Evolutionary conservation across 2,113 vertebrate genomes (phyloP), one percentile per base, ranked within the genome.

Genomic region (Neodon shergylaensis): DNA sequence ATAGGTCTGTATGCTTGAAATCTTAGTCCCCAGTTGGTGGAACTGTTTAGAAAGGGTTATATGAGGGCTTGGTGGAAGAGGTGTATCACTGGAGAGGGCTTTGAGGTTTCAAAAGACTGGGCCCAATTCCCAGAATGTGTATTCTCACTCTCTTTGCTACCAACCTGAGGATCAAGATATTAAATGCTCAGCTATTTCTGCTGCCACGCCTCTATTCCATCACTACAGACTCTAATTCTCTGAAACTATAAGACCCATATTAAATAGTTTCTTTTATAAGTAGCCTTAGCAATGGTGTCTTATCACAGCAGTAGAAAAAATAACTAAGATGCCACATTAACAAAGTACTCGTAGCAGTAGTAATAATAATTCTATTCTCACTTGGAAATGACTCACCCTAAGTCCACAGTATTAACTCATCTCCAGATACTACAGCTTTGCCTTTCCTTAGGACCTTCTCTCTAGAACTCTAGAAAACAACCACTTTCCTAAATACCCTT

Each of bases 371-470:
- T 87, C 74, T 88, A 79, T 84, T 74, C 31, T 44, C 90, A 61
- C 58, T 93, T 94, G 28, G 39, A 91, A 96, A 94, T 21, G 10
- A 95, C 22, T 44, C n/a, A 58, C 68, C 12, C 36, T 54, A 91
- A 92, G 89, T 70, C 22, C n/a, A 47, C 3, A 65, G 49, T 82
- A 16, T 63, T 44, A 90, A 33, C 10, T 87, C 86, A 92, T 94
- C 52, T 85, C 44, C 26, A 74, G 61, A 82, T 39, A 90, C 72
- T 78, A 83, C 31, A 83, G 63, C 8, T 39, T 85, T 28, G 76
- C 21, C 44, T 73, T 92, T 44, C 42, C 91, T 94, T 92, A 72
- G 65, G 73, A 72, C 13, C 28, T 81, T 85, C 76, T 47, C 93
- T 28, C 77, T 24, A 31, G 42, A 63, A 52, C 90, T 22, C 85